A percentile compares a stretch with the other conserved stretches of the same genome.
Evolutionary conservation across 2,113 vertebrate species (phyloP).

Genomic region (Chaetura pelagica): DNA sequence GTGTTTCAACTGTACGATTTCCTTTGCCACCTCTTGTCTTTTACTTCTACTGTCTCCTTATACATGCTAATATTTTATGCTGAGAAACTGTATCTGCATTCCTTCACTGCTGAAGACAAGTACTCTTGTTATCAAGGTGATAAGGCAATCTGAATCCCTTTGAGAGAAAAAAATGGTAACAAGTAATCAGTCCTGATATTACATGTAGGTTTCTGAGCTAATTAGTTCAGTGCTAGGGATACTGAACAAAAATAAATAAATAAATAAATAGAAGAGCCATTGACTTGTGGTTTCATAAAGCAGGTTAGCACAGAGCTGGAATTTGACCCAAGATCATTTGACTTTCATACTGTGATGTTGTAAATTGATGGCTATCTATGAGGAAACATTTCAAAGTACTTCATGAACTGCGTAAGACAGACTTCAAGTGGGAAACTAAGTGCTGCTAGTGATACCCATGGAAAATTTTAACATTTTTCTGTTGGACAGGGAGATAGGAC

Average conservation of each 20-base stretch:
- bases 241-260: neutral
- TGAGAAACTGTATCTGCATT: neutral
- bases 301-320: constrained; percentile 21
- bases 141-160: neutral
- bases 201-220: neutral
- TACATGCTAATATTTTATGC: neutral
- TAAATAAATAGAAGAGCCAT: neutral
- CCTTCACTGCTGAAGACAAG: neutral
- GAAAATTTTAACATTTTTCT: neutral
- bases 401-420: neutral
- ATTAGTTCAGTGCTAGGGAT: neutral
- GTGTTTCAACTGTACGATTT: neutral
- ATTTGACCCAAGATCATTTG: constrained; percentile 6
- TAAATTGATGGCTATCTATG: constrained; percentile 6
- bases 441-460: neutral
- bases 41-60: neutral
- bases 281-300: constrained; percentile 8
- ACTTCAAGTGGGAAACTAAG: neutral
- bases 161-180: neutral
- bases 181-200: neutral
- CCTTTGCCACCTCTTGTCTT: neutral
- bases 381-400: neutral
- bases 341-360: neutral
- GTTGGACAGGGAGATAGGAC: neutral
- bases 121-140: neutral